Conservation (phyloP, 1,140 invertebrate genomes). For the Brachionus asplanchnoidis region DNA sequence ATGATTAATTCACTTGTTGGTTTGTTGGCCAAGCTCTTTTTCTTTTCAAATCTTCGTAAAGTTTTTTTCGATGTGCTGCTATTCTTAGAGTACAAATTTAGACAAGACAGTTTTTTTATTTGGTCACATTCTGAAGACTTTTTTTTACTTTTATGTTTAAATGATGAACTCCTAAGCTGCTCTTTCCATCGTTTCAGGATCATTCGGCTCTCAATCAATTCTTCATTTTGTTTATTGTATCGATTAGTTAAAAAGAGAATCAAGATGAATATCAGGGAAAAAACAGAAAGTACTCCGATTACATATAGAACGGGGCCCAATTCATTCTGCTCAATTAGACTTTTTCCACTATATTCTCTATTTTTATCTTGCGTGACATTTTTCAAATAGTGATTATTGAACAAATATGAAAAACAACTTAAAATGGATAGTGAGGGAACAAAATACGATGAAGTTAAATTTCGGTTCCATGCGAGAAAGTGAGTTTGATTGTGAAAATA, state of each 20-base stretch:
- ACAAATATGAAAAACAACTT: not conserved
- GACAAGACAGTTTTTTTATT: not conserved
- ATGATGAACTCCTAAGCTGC: not conserved
- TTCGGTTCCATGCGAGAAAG: not conserved
- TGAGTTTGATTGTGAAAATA: not conserved
- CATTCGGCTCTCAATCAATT: not conserved
- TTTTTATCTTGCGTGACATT: not conserved
- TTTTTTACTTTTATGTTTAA: not conserved
- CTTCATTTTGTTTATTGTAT: conserved; percentile 35
- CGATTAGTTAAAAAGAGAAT: not conserved
- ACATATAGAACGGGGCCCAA: conserved; percentile 18
- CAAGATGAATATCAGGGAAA: not conserved
- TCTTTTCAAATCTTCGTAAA: not conserved
- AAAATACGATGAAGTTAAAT: not conserved
- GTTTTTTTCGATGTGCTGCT: not conserved
- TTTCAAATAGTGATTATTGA: not conserved
- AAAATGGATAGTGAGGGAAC: not conserved
- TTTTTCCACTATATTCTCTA: not conserved
- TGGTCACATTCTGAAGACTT: not conserved
- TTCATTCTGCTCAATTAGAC: not conserved
- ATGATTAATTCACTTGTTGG: not conserved
- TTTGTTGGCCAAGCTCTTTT: not conserved
- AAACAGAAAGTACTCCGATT: not conserved
- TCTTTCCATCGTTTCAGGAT: conserved; percentile 13
- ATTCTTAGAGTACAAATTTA: not conserved